phyloP scores from a whole-genome alignment of 1,140 invertebrate genomes.

The Euura saliciscinereae region DNA sequence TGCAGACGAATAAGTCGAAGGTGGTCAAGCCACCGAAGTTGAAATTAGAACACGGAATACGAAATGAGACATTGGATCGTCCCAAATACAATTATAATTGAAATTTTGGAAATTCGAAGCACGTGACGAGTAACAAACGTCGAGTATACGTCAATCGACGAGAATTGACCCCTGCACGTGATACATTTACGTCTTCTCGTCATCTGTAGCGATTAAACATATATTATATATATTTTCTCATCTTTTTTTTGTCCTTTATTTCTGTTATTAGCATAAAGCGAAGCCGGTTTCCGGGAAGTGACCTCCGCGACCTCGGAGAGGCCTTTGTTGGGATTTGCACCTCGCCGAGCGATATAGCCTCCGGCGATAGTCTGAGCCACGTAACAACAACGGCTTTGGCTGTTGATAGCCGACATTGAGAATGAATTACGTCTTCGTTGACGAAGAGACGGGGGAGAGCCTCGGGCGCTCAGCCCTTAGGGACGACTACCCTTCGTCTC shows the following conservation, averaged over 20 bases:
- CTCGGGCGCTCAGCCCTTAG: conserved; percentile 25
- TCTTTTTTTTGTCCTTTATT: background rate
- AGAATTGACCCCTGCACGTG: no score
- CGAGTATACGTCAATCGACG: no score
- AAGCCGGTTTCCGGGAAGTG: conserved; percentile 45
- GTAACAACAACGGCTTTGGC: background rate
- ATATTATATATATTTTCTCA: no score
- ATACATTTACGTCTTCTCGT: no score
- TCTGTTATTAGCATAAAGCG: conserved; percentile 32
- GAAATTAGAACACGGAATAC: no score
- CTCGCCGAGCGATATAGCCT: background rate
- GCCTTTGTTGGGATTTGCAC: conserved; percentile 24
- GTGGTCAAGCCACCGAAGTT: no score
- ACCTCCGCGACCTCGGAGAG: conserved; percentile 40
- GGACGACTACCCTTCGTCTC: background rate
- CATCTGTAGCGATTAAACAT: no score
- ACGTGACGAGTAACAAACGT: no score
- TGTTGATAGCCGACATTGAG: conserved; percentile 17
- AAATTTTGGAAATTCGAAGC: no score
- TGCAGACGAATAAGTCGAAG: no score
- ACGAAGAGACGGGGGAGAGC: conserved; percentile 49
- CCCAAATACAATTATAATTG: no score
- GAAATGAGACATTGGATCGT: no score
- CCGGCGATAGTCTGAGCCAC: background rate
- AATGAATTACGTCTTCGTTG: conserved; percentile 39